Conservation (phyloP, 2,888 invertebrate species). For the Parnassius orleans region DNA sequence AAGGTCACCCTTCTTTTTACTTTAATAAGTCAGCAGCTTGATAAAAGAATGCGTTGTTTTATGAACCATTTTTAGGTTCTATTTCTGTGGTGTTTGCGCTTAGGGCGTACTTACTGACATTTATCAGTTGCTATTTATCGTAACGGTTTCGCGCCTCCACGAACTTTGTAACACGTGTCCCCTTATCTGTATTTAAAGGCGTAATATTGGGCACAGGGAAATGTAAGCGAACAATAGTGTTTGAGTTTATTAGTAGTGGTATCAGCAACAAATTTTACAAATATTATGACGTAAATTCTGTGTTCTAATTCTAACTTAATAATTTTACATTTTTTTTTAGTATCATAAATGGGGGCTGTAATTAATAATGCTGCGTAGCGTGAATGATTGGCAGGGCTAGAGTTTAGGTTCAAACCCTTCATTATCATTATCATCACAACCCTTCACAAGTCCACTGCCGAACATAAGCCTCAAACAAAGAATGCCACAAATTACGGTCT, state of each 20-base stretch:
- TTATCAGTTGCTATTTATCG: constrained; percentile 54
- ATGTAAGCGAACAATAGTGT: constrained; percentile 22
- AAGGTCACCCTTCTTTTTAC: constrained; percentile 3
- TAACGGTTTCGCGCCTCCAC: constrained; percentile 49
- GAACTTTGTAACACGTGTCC: constrained; percentile 44
- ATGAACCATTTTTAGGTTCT: constrained; percentile 33
- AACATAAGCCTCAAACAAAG: no score
- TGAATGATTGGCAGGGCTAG: no score
- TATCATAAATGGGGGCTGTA: no score
- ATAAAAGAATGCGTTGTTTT: constrained; percentile 13
- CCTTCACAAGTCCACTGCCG: no score
- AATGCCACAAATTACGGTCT: no score
- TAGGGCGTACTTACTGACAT: constrained; percentile 34
- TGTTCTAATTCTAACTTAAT: no score
- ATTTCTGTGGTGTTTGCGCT: constrained; percentile 36
- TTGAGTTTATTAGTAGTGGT: constrained; percentile 9
- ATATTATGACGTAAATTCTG: not conserved
- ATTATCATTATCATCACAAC: no score
- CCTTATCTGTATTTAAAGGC: constrained; percentile 24
- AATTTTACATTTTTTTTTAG: no score
- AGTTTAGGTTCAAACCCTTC: no score
- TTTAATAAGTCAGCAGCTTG: constrained; percentile 3
- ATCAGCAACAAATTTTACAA: constrained; percentile 18
- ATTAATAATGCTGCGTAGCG: no score
- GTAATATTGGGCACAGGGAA: constrained; percentile 25